Evolutionary conservation across 1,140 invertebrate genomes (phyloP), one percentile per base, ranked within the genome.

Genomic region (Lordiphosa stackelbergi): DNA sequence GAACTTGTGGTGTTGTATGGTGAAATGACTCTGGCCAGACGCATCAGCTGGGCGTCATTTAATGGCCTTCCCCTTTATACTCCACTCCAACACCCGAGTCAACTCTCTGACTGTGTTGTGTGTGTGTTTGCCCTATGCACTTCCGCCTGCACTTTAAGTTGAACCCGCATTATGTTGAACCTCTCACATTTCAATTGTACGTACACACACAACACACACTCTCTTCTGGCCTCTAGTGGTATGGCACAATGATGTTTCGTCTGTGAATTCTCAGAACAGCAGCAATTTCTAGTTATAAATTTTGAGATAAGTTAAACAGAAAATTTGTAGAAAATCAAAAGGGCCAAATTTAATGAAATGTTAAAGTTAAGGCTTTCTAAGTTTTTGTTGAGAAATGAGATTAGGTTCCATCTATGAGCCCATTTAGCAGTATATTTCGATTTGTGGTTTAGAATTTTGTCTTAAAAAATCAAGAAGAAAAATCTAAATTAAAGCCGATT

Each of bases 331-430:
- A 40, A 40, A 11, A 40, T 12, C 5, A 1, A 8, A 8, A 31
- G 7, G 7, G 0, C 28, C 28, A 31, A 8, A 31, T 8, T 31
- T 7, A 2, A 31, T 31, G 8, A 37, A 45, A 56, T n/a, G 37
- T 40, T 79, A 55, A 66, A 55, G 73, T 75, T 65, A 42, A 43
- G 53, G 41, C 35, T 19, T 54, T 40, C 52, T 54, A 34, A 8
- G 24, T 42, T 48, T 36, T 54, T 31, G 28, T 31, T 31, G 22
- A 24, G 5, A 24, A 19, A 2, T 3, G 19, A 19, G 19, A 19
- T 19, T 19, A 19, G 16, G 16, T 16, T 16, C 16, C 16, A 16
- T 1, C n/a, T n/a, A n/a, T n/a, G n/a, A n/a, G n/a, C n/a, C n/a
- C 16, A 16, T 16, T 16, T 2, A 16, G 16, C 16, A 16, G 1